phyloP scores from a whole-genome alignment of 2,888 invertebrate species.

The Eupithecia inturbata region DNA sequence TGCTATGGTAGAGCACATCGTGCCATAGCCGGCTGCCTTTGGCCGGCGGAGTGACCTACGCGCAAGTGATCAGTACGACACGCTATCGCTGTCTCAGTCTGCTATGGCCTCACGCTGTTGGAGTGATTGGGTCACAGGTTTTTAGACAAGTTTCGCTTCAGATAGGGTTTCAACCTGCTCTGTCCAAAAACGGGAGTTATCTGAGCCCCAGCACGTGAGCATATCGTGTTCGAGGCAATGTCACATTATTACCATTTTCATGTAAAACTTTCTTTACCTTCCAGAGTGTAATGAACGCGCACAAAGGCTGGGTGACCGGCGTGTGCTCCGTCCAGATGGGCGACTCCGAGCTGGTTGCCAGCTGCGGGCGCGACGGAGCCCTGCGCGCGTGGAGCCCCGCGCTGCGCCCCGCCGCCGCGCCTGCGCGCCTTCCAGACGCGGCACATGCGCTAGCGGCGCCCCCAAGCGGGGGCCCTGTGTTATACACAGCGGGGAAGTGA shows the following conservation, averaged over 20 bases:
- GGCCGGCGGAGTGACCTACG: too few species aligned
- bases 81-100: too few species aligned
- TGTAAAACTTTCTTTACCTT: background rate
- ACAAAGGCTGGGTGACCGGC: slow-evolving; percentile 94
- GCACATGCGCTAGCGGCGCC: slow-evolving; percentile 78
- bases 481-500: slow-evolving; percentile 8
- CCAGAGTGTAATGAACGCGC: slow-evolving; percentile 89
- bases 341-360: slow-evolving; percentile 79
- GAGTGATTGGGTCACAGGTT: too few species aligned
- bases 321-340: slow-evolving; percentile 71
- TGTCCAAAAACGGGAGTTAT: too few species aligned
- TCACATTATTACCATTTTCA: background rate
- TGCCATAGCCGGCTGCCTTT: too few species aligned
- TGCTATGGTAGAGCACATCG: too few species aligned
- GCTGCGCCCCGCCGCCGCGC: slow-evolving; percentile 79
- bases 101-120: too few species aligned
- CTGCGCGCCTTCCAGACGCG: slow-evolving; percentile 80
- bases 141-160: too few species aligned
- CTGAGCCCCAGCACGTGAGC: too few species aligned
- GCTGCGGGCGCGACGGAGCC: slow-evolving; percentile 90
- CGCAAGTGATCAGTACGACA: too few species aligned
- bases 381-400: slow-evolving; percentile 90
- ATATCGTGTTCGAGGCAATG: too few species aligned
- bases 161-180: too few species aligned
- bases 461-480: background rate